phyloP scores from a whole-genome alignment of 2,888 invertebrate species.

The Protodeltote pygarga region DNA sequence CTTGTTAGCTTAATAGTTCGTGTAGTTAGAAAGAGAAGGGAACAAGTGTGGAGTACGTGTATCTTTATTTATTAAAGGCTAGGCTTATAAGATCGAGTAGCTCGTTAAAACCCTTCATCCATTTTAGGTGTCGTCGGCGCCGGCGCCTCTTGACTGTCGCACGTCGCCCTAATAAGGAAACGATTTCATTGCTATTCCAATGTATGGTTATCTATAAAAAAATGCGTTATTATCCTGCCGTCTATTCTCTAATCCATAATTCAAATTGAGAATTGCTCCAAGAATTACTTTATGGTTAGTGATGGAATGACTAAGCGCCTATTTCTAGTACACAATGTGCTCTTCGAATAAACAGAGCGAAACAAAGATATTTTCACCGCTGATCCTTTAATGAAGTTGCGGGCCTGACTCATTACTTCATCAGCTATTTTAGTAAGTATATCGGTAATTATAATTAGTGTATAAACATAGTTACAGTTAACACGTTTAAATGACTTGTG shows the following conservation, averaged over 20 bases:
- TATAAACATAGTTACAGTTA: background rate
- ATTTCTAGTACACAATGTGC: conserved; percentile 56
- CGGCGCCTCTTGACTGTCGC: too few relatives aligned
- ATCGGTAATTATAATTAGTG: too few relatives aligned
- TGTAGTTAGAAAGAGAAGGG: conserved; percentile 30
- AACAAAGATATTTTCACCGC: conserved; percentile 64
- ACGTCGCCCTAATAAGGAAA: conserved; percentile 63
- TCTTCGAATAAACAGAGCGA: conserved; percentile 62
- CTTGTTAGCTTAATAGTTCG: conserved; percentile 15
- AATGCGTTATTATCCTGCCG: conserved; percentile 12
- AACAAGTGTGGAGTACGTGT: conserved; percentile 36
- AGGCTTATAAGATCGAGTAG: conserved; percentile 56
- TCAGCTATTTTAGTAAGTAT: conserved; percentile 68
- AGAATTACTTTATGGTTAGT: conserved; percentile 24
- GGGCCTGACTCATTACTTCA: conserved; percentile 74
- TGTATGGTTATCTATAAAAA: conserved; percentile 43
- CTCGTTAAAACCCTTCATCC: conserved; percentile 71
- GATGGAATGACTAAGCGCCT: conserved; percentile 57
- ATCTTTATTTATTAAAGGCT: conserved; percentile 53
- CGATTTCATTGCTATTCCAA: conserved; percentile 53
- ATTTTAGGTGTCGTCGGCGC: conserved; percentile 69
- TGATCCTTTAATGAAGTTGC: conserved; percentile 60
- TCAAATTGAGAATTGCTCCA: conserved; percentile 16
- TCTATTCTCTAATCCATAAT: conserved; percentile 24
- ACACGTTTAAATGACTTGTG: conserved; percentile 1